Base-by-base conservation (phyloP, 92 coral and sea anemone genomes). In the Isaurus tuberculatus region DNA sequence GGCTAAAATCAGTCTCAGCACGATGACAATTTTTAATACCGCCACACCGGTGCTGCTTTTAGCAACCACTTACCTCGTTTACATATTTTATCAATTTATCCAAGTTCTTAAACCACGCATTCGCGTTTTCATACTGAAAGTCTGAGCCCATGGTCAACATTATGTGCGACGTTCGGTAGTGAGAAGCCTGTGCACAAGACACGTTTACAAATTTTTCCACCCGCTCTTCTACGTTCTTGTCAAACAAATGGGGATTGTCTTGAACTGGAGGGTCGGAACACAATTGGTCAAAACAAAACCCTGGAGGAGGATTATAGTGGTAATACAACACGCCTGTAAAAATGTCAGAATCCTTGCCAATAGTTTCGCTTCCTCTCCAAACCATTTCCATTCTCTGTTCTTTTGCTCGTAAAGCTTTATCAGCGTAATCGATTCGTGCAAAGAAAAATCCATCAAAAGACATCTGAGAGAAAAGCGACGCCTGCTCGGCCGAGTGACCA, bases 101-200 rank as follows among this genome's bases (percentile, higher is more conserved):
- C 87, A 95, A 78, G 79, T 95, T 95, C 42, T 89, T 91, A 79
- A 65, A 95, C 98, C 98, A 95, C 42, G 87, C 60, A 61, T 92
- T 87, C 2, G 98, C 98, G 87, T 92, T 91, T 70, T 92, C 93
- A 43, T 92, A 95, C 85, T 86, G 91, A 44, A 95, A 95, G 70
- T 95, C 98, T 53, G 88, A 82, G 34, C 98, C 98, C 98, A 95
- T 95, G 1, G 95, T 95, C 34, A 95, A 57, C 86, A 95, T 92
- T 49, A 95, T 91, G 68, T 95, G 86, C 32, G 89, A 91, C 5
- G 92, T 92, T 75, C 92, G 87, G 78, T 95, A 95, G 31, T 92
- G 95, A 6, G 65, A 65, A 5, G 97, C 98, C 73, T 95, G 98
- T 37, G 85, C 79, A 79, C 93, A 89, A 46, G 89, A 42, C 6